Evolutionary conservation across 2,113 vertebrate species (phyloP).

Genomic region (Phoenicopterus ruber): DNA sequence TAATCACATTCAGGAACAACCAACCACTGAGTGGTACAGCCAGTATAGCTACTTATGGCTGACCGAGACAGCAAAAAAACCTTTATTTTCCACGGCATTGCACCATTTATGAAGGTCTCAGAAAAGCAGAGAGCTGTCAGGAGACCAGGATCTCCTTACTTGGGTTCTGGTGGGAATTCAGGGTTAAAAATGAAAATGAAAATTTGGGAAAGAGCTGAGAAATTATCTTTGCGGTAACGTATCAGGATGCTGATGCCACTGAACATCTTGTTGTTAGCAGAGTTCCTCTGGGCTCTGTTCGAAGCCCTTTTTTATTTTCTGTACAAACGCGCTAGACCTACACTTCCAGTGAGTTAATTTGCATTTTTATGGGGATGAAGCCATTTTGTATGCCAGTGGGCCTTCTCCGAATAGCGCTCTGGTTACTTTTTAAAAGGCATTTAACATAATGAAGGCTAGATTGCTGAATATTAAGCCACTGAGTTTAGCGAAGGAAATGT

Average conservation of each 20-base stretch:
- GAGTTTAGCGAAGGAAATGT: slow-evolving; percentile 56
- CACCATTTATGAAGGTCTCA: background rate
- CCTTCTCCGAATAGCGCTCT: slow-evolving; percentile 15
- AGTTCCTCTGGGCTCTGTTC: slow-evolving; percentile 53
- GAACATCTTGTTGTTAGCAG: slow-evolving; percentile 4
- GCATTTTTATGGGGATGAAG: slow-evolving; percentile 69
- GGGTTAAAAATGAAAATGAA: background rate
- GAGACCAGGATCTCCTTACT: rapidly evolving
- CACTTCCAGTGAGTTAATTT: slow-evolving; percentile 53
- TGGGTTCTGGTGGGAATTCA: background rate
- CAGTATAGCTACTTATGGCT: background rate
- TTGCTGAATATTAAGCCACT: slow-evolving; percentile 49
- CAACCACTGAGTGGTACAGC: rapidly evolving
- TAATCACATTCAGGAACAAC: background rate
- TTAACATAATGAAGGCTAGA: slow-evolving; percentile 63
- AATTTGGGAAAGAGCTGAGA: background rate
- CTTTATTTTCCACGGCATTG: background rate
- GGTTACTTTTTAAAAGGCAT: slow-evolving; percentile 52
- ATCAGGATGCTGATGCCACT: background rate
- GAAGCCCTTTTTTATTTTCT: slow-evolving; percentile 48
- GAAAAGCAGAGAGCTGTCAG: background rate
- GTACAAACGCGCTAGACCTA: slow-evolving; percentile 42
- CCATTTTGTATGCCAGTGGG: slow-evolving; percentile 53
- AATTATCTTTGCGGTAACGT: background rate
- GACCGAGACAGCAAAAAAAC: background rate